Conservation (phyloP, 2,888 invertebrate genomes). For the Troides helena region DNA sequence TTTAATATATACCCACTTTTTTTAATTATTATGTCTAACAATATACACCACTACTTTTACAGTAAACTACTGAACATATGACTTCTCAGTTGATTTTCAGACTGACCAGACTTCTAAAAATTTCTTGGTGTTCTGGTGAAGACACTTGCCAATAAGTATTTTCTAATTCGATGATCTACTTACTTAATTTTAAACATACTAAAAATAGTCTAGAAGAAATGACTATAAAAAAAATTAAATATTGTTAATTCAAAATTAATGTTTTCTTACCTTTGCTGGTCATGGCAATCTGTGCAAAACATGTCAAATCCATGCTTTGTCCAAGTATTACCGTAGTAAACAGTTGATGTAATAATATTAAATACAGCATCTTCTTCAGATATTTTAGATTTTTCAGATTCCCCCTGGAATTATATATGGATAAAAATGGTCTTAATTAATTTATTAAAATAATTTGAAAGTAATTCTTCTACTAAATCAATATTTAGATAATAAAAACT, state of each 20-base stretch:
- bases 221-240: not conserved
- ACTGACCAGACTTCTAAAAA: no score
- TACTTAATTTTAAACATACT: not conserved
- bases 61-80: no score
- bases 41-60: no score
- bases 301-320: conserved; percentile 83
- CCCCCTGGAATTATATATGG: conserved; percentile 57
- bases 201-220: not conserved
- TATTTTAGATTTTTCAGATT: conserved; percentile 62
- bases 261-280: conserved; percentile 66
- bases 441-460: not conserved
- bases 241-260: not conserved
- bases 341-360: conserved; percentile 87
- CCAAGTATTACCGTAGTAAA: conserved; percentile 84
- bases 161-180: no score
- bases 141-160: no score
- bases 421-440: conserved; percentile 5
- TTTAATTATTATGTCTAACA: no score
- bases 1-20: no score
- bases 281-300: conserved; percentile 83
- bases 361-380: conserved; percentile 85
- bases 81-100: no score
- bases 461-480: not conserved
- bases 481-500: conserved; percentile 6
- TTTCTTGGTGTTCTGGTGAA: no score